Evolutionary conservation across 2,888 invertebrate species (phyloP).

Genomic region (Pimpla rufipes): DNA sequence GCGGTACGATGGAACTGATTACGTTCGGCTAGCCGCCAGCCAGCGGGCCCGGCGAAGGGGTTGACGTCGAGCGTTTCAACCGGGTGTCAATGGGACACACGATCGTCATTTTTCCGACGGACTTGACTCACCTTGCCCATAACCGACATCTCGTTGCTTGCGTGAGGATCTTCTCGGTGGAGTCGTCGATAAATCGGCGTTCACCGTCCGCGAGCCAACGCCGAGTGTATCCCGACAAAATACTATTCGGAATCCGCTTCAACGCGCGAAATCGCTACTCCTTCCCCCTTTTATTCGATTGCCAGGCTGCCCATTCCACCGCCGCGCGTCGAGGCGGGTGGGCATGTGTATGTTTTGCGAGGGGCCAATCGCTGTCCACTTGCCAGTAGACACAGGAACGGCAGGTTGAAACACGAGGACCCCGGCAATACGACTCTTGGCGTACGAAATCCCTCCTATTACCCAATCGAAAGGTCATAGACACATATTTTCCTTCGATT

Average conservation of each 20-base stretch:
- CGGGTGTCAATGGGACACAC: conserved; percentile 49
- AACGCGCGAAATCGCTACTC: conserved; percentile 84
- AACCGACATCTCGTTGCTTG: conserved; percentile 81
- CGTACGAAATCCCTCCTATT: background rate
- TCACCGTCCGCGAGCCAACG: background rate
- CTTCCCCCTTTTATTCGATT: conserved; percentile 83
- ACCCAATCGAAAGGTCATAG: background rate
- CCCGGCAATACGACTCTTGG: conserved; percentile 19
- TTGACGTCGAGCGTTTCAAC: conserved; percentile 63
- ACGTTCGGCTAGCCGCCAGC: background rate
- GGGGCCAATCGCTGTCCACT: conserved; percentile 61
- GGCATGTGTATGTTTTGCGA: conserved; percentile 28
- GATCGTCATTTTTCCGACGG: conserved; percentile 30
- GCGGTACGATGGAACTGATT: background rate
- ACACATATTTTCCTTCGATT: too few species aligned
- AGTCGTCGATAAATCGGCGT: conserved; percentile 26
- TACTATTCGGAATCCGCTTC: conserved; percentile 77
- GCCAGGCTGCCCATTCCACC: conserved; percentile 78
- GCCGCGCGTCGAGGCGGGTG: conserved; percentile 40
- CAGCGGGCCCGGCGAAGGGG: conserved; percentile 63
- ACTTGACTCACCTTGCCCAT: conserved; percentile 83
- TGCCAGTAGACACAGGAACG: conserved; percentile 67
- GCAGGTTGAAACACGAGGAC: background rate
- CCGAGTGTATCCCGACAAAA: conserved; percentile 41
- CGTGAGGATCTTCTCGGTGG: conserved; percentile 18